A percentile compares a stretch with the other conserved stretches of the same genome.
Evolutionary conservation across 2,797 vertebrate genomes (phyloP).

Genomic region (Dromococcyx pavoninus): DNA sequence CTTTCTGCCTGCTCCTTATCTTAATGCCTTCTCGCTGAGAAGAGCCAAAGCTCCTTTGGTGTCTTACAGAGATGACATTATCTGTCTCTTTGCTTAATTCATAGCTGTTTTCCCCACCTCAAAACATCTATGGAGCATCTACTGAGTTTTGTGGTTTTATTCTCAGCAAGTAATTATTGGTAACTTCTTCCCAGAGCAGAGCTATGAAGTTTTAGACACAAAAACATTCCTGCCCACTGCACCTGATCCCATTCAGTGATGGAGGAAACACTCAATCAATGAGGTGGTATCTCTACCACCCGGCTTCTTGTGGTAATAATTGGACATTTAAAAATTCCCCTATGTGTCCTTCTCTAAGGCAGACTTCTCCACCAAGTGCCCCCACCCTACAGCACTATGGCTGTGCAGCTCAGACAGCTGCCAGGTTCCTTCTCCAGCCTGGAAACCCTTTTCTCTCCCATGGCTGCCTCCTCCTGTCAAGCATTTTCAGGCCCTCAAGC

Average conservation of each 20-base stretch:
- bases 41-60: not conserved
- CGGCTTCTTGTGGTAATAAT: not conserved
- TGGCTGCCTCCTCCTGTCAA: not conserved
- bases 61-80: not conserved
- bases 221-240: not conserved
- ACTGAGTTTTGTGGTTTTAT: not conserved
- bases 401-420: not conserved
- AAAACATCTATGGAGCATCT: not conserved
- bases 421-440: not conserved
- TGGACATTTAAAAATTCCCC: not conserved
- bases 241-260: not conserved
- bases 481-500: constrained; percentile 6
- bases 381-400: not conserved
- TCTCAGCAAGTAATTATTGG: not conserved
- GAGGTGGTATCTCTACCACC: not conserved
- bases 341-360: not conserved
- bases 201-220: not conserved
- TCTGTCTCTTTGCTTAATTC: not conserved
- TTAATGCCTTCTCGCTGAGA: not conserved
- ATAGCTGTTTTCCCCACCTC: not conserved
- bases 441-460: not conserved
- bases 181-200: not conserved
- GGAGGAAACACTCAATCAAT: not conserved
- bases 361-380: not conserved
- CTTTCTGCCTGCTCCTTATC: not conserved